These are phyloP conservation scores for Sympetrum striolatum DNA, from an alignment of 2,888 invertebrate genomes.

Conservation along the genomic window DNA sequence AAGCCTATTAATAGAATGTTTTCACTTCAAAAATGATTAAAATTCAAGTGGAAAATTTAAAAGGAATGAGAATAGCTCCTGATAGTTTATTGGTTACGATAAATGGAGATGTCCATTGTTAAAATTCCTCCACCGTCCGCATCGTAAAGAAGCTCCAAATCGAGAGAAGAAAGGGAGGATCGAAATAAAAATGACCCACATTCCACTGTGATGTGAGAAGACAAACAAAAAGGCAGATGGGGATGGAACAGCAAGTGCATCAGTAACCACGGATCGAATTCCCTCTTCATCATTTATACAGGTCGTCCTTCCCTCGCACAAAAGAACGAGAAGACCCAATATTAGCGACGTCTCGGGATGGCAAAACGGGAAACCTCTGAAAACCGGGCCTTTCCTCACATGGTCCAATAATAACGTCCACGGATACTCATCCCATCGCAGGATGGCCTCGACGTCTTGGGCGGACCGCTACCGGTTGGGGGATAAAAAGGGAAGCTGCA, in stretches of 20 bases:
- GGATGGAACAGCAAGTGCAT: neutral
- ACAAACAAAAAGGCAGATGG: neutral
- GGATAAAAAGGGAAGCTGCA: neutral
- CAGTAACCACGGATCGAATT: neutral
- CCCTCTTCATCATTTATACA: neutral
- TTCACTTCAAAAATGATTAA: no score
- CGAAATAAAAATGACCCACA: neutral
- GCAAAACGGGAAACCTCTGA: neutral
- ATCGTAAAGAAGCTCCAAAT: no score
- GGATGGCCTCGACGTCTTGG: neutral
- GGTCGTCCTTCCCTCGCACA: neutral
- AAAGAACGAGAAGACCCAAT: neutral
- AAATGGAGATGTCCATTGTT: no score
- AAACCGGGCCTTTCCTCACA: neutral
- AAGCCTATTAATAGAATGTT: no score
- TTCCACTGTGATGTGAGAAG: neutral
- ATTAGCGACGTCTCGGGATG: neutral
- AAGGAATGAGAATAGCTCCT: no score
- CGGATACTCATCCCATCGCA: neutral
- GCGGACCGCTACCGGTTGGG: neutral
- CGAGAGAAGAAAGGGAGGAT: no score
- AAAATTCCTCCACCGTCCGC: no score
- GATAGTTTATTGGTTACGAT: no score
- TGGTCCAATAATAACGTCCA: neutral
- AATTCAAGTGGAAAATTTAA: no score